phyloP scores from a whole-genome alignment of 2,113 vertebrate species.

The Mobula birostris region DNA sequence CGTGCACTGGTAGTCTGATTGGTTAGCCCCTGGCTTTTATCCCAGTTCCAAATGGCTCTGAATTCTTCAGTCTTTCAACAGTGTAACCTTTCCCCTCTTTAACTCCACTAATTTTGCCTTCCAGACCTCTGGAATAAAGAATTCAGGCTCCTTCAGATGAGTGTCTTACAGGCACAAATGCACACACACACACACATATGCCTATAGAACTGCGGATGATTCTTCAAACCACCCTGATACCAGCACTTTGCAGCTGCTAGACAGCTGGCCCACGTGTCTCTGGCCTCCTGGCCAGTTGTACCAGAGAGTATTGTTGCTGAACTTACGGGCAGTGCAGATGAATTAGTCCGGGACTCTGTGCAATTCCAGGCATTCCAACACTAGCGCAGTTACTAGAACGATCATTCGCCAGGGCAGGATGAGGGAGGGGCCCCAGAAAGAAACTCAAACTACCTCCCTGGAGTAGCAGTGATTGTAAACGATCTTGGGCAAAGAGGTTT shows the following conservation, averaged over 20 bases:
- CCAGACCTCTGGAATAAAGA: no score
- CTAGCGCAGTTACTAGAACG: not conserved
- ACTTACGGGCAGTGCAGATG: not conserved
- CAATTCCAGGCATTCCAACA: not conserved
- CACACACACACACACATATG: no score
- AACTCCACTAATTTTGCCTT: no score
- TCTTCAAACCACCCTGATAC: not conserved
- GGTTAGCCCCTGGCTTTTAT: no score
- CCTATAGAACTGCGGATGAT: no score
- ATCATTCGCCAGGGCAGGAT: not conserved
- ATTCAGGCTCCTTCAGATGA: no score
- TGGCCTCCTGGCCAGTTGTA: not conserved
- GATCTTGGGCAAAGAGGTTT: not conserved
- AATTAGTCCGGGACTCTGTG: not conserved
- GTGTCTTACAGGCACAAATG: no score
- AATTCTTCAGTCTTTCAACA: no score
- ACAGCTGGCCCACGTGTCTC: not conserved
- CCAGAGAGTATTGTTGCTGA: not conserved
- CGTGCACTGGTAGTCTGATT: no score
- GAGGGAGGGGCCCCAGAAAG: not conserved
- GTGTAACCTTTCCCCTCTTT: no score
- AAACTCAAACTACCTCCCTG: not conserved
- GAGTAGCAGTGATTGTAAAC: not conserved
- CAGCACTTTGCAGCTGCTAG: not conserved
- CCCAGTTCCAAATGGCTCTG: no score